Evolutionary conservation across 2,797 vertebrate species (phyloP).

Genomic region (Octomys mimax): DNA sequence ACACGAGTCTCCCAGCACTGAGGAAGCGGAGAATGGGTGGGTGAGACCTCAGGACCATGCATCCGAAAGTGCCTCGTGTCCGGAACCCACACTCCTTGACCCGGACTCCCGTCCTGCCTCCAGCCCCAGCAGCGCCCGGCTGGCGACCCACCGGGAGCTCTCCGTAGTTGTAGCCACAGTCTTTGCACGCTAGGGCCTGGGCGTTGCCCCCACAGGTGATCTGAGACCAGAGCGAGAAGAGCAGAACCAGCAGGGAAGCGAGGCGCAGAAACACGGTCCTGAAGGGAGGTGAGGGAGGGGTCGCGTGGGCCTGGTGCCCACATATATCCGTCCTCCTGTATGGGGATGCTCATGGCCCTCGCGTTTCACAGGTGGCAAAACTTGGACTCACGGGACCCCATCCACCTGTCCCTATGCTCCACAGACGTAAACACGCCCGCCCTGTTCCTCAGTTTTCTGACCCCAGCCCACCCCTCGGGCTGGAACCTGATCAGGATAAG

Average conservation of each 20-base stretch:
- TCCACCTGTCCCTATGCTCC: background rate
- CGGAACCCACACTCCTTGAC: background rate
- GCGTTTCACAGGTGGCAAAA: background rate
- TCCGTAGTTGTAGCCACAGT: slow-evolving; percentile 90
- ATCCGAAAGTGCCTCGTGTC: background rate
- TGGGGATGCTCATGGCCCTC: background rate
- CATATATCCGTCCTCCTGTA: background rate
- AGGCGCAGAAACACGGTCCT: slow-evolving; percentile 94
- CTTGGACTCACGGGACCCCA: background rate
- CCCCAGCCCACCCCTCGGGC: background rate
- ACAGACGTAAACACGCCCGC: no score
- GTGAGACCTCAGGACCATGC: background rate
- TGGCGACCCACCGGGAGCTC: slow-evolving; percentile 88
- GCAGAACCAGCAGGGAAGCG: slow-evolving; percentile 91
- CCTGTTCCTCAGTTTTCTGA: no score
- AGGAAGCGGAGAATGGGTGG: background rate
- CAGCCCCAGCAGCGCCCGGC: background rate
- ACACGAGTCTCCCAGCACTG: slow-evolving; percentile 96
- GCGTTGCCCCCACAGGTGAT: slow-evolving; percentile 90
- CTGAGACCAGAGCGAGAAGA: slow-evolving; percentile 92
- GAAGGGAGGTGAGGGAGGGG: background rate
- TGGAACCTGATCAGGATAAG: slow-evolving; percentile 92
- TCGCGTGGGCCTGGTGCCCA: accelerated
- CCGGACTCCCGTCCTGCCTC: background rate
- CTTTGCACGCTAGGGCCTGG: background rate